phyloP scores from a whole-genome alignment of 2,797 vertebrate species.

The Muscicapa comitata region DNA sequence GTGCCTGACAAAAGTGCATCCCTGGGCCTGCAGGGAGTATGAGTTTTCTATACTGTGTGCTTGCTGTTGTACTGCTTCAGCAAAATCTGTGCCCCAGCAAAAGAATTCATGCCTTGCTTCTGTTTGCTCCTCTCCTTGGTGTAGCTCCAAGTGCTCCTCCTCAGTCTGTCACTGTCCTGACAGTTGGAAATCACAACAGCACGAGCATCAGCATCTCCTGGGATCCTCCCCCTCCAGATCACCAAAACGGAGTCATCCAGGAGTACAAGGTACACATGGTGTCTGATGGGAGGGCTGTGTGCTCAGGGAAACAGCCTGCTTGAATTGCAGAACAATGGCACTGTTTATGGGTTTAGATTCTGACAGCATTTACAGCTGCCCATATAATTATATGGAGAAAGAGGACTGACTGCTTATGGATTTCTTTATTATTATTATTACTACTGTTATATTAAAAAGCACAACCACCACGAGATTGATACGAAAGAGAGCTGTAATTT shows the following conservation, averaged over 20 bases:
- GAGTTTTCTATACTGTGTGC: neutral
- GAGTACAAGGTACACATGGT: conserved; percentile 88
- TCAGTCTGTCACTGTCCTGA: conserved; percentile 95
- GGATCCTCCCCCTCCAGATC: conserved; percentile 94
- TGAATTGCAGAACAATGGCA: neutral
- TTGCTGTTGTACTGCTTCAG: neutral
- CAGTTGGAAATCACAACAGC: conserved; percentile 94
- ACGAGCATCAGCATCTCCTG: conserved; percentile 99
- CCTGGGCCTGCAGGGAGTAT: neutral
- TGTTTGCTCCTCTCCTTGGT: conserved; percentile 16
- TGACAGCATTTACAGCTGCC: neutral
- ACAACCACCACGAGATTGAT: neutral
- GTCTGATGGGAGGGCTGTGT: neutral
- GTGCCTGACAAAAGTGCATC: neutral
- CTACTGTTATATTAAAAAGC: neutral
- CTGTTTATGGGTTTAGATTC: neutral
- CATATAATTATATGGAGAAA: neutral
- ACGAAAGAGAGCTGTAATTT: neutral
- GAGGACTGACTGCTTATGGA: neutral
- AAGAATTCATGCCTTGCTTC: conserved; percentile 5
- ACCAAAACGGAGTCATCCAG: conserved; percentile 98
- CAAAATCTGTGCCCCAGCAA: neutral
- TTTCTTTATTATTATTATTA: neutral
- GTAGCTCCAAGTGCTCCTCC: conserved; percentile 95
- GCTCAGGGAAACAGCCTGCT: neutral